Conservation (phyloP, 2,113 vertebrate species). For the Rousettus leschenaultii region DNA sequence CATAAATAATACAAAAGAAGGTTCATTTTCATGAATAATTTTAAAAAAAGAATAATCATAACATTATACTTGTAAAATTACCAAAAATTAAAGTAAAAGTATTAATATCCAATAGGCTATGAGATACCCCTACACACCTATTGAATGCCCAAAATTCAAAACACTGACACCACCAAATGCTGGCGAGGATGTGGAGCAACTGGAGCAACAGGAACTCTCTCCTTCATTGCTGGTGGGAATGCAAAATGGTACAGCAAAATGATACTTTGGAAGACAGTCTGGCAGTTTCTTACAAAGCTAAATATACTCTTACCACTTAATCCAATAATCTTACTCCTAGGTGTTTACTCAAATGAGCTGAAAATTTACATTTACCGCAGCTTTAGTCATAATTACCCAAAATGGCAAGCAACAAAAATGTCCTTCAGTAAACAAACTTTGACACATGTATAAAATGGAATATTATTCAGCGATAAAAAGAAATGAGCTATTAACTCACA, state of each 20-base stretch:
- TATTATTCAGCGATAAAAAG: not conserved
- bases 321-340: not conserved
- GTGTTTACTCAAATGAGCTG: not conserved
- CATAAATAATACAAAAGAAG: not conserved
- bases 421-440: constrained; percentile 12
- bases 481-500: not conserved
- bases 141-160: not conserved
- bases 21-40: constrained; percentile 11
- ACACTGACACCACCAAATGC: not conserved
- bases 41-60: constrained; percentile 32
- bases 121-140: not conserved
- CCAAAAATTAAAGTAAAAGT: constrained; percentile 12
- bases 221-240: not conserved
- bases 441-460: not conserved
- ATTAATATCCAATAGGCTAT: not conserved
- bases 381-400: not conserved
- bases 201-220: not conserved
- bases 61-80: not conserved
- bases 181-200: not conserved
- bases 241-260: not conserved
- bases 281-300: not conserved
- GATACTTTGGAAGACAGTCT: not conserved
- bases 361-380: not conserved
- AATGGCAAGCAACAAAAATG: not conserved
- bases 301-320: not conserved